These are phyloP conservation scores for Camponotus fellah DNA, from an alignment of 2,888 invertebrate genomes.

Conservation along the genomic window DNA sequence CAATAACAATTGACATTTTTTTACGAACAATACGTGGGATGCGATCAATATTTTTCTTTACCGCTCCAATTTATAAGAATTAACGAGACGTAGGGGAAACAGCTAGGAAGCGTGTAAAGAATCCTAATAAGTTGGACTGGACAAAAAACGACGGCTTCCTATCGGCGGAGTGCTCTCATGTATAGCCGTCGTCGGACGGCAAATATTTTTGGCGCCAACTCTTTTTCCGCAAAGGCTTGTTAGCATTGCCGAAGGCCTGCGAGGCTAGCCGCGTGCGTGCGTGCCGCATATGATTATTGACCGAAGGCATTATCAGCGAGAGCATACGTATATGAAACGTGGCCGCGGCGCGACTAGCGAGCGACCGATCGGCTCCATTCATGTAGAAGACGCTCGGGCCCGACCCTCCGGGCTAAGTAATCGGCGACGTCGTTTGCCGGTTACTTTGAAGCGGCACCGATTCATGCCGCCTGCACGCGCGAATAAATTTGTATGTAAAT, in stretches of 20 bases:
- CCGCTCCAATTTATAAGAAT: slow-evolving; percentile 23
- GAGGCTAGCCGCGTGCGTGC: slow-evolving; percentile 64
- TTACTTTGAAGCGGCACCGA: slow-evolving; percentile 47
- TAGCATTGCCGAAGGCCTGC: slow-evolving; percentile 73
- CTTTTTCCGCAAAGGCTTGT: slow-evolving; percentile 77
- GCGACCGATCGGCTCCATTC: slow-evolving; percentile 53
- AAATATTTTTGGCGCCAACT: slow-evolving; percentile 83
- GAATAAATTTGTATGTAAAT: slow-evolving; percentile 58
- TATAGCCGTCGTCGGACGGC: slow-evolving; percentile 74
- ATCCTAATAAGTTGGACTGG: slow-evolving; percentile 27
- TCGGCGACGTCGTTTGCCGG: slow-evolving; percentile 41
- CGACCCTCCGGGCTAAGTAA: slow-evolving; percentile 48
- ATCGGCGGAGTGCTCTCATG: slow-evolving; percentile 63
- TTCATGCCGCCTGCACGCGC: slow-evolving; percentile 50
- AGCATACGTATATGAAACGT: slow-evolving; percentile 54
- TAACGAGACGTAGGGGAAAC: slow-evolving; percentile 29
- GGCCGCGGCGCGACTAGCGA: slow-evolving; percentile 22
- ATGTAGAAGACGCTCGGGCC: slow-evolving; percentile 43
- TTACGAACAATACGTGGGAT: not conserved
- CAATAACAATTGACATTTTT: not conserved
- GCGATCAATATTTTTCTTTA: not conserved
- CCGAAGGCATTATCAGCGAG: slow-evolving; percentile 80
- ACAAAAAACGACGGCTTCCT: slow-evolving; percentile 45
- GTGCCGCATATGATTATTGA: slow-evolving; percentile 79
- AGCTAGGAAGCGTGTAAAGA: slow-evolving; percentile 14